Percentiles rank a stretch among this genome's conserved stretches.
phyloP scores from a whole-genome alignment of 2,888 invertebrate species.

The Phymatocera aterrima region DNA sequence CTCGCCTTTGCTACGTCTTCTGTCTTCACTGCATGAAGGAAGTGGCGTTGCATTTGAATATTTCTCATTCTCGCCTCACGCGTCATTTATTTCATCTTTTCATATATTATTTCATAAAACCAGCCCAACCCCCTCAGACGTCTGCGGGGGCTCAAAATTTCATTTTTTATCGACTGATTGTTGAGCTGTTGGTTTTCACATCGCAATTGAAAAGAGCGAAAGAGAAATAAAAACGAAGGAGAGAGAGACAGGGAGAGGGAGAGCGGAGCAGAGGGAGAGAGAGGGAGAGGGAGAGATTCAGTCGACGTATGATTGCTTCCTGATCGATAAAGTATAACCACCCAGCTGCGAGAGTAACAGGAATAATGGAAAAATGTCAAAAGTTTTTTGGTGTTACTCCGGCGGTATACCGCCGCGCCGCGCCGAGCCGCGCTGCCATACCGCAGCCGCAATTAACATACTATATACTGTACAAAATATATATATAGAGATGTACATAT shows the following conservation, averaged over 20 bases:
- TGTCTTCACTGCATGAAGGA: background rate
- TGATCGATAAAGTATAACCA: conserved; percentile 16
- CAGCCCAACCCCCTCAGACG: background rate
- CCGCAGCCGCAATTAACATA: background rate
- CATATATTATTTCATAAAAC: conserved; percentile 6
- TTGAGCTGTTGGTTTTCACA: background rate
- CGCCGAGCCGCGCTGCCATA: too few species aligned
- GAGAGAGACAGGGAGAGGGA: too few species aligned
- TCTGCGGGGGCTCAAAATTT: conserved; percentile 23
- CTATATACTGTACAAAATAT: too few species aligned
- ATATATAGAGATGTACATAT: background rate
- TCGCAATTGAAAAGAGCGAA: background rate
- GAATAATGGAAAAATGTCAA: conserved; percentile 1
- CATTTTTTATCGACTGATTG: conserved; percentile 41
- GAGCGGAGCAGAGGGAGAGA: too few species aligned
- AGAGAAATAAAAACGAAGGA: too few species aligned
- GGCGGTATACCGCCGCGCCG: too few species aligned
- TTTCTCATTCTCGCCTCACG: background rate
- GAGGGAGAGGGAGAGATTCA: background rate
- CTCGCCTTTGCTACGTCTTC: background rate
- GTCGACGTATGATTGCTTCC: conserved; percentile 28
- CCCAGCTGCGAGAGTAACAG: conserved; percentile 16
- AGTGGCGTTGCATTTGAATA: conserved; percentile 24
- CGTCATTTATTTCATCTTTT: background rate
- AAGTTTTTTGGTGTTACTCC: background rate